Base-by-base conservation (phyloP, 2,888 invertebrate species). In the Branchipolynoe longqiensis region DNA sequence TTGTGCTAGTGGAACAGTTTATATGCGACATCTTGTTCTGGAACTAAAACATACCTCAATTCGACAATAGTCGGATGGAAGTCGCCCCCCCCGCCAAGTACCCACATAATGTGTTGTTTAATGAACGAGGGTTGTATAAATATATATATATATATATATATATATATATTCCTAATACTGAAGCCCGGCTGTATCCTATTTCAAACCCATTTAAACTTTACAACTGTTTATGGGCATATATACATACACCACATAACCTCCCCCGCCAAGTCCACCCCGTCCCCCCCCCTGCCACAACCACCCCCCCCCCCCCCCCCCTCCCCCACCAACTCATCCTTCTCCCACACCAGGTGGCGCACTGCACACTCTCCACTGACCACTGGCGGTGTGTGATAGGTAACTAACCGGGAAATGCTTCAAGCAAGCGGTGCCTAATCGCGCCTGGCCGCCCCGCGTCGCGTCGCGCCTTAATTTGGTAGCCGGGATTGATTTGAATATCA, bases 401-500 rank as follows among this genome's bases (percentile, higher is more conserved):
- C 69, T 69, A 69, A 69, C 36, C 69, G 69, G 38, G 33, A 69
- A 69, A 69, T 33, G 38, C 36, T 8, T 14, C 8, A 31, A 14
- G 28, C 62, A 62, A 62, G 25, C 31, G 38, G 33, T 33, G 22
- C 22, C 69, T 69, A 69, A 69, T 69, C 69, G 38, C 69, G 14
- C 36, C 69, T 14, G 18, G 3, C 69, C 69, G 18, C 22, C 8
- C 31, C 36, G 2, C 69, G 69, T 2, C 69, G 18, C 0, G 38
- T 4, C 18, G 0, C 36, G 58, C 38, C 36, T 69, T 69, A 69
- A 69, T 69, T 69, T 69, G 69, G 38, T 18, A 38, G 38, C 8
- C 38, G 69, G 38, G 69, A 69, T 69, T 69, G 69, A 69, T 69
- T 69, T 69, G 69, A 69, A 69, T 69, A 69, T 69, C 38, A 69